phyloP scores from a whole-genome alignment of 2,888 invertebrate species.

The Apodemia zela region DNA sequence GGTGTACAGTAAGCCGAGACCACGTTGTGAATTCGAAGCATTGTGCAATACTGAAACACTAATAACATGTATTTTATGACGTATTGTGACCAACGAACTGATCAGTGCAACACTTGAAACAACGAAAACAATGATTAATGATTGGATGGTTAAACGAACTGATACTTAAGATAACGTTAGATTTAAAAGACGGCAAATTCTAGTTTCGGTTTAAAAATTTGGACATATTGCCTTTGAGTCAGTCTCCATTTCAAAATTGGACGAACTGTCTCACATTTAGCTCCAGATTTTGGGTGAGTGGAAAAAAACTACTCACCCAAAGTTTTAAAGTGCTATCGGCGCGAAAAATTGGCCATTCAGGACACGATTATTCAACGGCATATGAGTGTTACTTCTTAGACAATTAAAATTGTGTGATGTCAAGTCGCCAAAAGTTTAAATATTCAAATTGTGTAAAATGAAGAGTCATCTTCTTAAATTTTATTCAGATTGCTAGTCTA shows the following conservation, averaged over 20 bases:
- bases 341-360: not conserved
- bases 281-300: not conserved
- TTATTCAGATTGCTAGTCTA: too few species aligned
- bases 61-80: conserved; percentile 38
- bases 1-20: conserved; percentile 49
- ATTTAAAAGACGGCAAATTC: not conserved
- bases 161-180: conserved; percentile 8
- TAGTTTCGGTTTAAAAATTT: not conserved
- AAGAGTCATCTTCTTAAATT: too few species aligned
- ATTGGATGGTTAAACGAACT: conserved; percentile 15
- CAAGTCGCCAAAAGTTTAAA: too few species aligned
- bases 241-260: not conserved
- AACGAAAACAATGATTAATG: conserved; percentile 16
- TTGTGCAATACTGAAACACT: conserved; percentile 41
- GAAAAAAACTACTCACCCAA: not conserved
- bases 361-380: not conserved
- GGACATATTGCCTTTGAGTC: not conserved
- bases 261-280: conserved; percentile 1
- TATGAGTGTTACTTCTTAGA: too few species aligned
- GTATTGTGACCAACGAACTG: conserved; percentile 20
- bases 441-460: too few species aligned
- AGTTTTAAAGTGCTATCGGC: not conserved
- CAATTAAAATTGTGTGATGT: too few species aligned
- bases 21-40: conserved; percentile 35
- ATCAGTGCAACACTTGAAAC: conserved; percentile 26